Conservation (phyloP, 2,113 vertebrate genomes). For the Tautogolabrus adspersus region DNA sequence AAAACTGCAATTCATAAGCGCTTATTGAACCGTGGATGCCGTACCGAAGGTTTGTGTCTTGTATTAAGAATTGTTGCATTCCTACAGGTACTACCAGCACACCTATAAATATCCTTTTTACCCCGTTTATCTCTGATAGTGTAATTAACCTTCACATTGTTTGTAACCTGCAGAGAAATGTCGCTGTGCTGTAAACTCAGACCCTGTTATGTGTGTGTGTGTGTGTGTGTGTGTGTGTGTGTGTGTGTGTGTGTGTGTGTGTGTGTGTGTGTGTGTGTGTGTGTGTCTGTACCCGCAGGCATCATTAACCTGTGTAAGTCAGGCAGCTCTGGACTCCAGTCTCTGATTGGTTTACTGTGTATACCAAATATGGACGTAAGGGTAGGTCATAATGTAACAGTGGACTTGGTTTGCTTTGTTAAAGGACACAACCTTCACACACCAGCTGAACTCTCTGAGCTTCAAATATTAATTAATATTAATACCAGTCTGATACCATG, state of each 20-base stretch:
- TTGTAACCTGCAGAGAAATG: not conserved
- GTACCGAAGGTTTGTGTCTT: too few species aligned
- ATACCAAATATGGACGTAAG: slow-evolving; percentile 99
- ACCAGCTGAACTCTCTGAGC: too few species aligned
- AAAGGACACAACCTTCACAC: too few species aligned
- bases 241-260: too few species aligned
- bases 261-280: not conserved
- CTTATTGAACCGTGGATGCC: too few species aligned
- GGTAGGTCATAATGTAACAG: slow-evolving; percentile 82
- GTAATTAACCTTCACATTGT: not conserved
- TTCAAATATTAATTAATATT: too few species aligned
- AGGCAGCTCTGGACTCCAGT: slow-evolving; percentile 97
- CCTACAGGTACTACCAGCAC: too few species aligned
- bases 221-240: too few species aligned
- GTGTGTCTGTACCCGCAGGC: slow-evolving; percentile 78
- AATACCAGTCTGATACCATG: too few species aligned
- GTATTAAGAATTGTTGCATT: too few species aligned
- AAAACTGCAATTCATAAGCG: too few species aligned
- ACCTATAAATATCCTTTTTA: too few species aligned
- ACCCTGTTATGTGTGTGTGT: not conserved
- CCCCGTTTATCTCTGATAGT: not conserved
- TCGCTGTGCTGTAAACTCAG: not conserved
- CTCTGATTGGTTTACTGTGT: slow-evolving; percentile 96
- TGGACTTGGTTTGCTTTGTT: not conserved
- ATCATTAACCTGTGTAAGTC: slow-evolving; percentile 98